These are phyloP conservation scores for Oreotrochilus melanogaster DNA, from an alignment of 2,113 vertebrate genomes.

Conservation along the genomic window DNA sequence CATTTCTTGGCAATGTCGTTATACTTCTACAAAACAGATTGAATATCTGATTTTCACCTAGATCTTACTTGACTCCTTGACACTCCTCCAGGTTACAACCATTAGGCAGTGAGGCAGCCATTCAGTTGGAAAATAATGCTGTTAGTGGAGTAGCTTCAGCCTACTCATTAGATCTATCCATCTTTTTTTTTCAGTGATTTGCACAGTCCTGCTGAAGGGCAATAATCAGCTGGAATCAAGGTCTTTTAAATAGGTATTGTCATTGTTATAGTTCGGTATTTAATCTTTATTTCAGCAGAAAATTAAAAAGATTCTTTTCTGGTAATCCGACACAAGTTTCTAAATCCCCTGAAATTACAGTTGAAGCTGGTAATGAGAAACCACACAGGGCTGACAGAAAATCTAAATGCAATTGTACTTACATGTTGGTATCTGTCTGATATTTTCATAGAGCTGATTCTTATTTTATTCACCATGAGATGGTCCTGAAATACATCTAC, in stretches of 20 bases:
- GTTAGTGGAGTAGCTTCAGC: background rate
- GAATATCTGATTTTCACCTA: background rate
- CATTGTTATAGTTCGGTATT: background rate
- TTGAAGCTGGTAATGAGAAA: background rate
- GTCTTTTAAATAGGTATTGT: background rate
- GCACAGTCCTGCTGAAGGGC: background rate
- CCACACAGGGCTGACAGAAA: background rate
- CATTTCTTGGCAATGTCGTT: background rate
- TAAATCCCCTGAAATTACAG: background rate
- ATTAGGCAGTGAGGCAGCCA: background rate
- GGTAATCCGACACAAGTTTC: background rate
- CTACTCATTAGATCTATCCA: background rate
- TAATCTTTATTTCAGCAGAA: background rate
- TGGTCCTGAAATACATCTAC: background rate
- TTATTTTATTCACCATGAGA: background rate
- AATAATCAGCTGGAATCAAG: background rate
- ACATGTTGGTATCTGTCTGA: background rate
- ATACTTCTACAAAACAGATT: background rate
- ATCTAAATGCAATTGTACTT: background rate
- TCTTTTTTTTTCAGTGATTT: background rate
- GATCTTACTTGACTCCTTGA: background rate
- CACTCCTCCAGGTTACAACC: background rate
- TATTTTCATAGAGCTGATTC: background rate
- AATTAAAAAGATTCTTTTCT: background rate
- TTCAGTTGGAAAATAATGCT: background rate